These are phyloP conservation scores for Pangasius mekongensis DNA, from an alignment of 2,797 vertebrate species.

Conservation along the genomic window DNA sequence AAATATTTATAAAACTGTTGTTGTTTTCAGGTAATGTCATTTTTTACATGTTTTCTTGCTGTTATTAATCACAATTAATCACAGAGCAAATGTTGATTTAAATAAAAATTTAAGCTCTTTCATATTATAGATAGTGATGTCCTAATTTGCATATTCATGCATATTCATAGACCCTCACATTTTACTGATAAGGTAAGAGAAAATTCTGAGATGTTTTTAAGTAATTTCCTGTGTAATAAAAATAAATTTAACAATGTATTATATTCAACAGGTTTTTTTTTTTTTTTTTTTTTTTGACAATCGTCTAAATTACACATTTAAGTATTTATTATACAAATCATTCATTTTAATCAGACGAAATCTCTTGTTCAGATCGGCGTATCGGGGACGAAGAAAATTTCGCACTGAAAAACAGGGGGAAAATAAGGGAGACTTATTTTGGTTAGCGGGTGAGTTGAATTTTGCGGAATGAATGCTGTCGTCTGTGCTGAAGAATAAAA, in stretches of 20 bases:
- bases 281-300: not conserved
- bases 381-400: not conserved
- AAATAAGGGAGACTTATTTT: slow-evolving; percentile 36
- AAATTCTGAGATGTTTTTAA: not conserved
- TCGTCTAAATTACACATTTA: not conserved
- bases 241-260: not conserved
- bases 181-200: not conserved
- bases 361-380: too few species aligned
- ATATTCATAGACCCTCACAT: not conserved
- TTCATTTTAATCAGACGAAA: not conserved
- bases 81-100: not conserved
- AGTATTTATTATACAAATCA: not conserved
- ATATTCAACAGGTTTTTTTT: not conserved
- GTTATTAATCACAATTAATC: not conserved
- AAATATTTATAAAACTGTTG: not conserved
- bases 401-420: too few species aligned
- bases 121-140: not conserved
- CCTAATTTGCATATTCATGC: not conserved
- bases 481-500: slow-evolving; percentile 71
- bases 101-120: not conserved
- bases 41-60: not conserved
- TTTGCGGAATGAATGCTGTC: slow-evolving; percentile 66
- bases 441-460: slow-evolving; percentile 60
- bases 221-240: too few species aligned
- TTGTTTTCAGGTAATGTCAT: not conserved